Conservation (phyloP, 2,113 vertebrate species). For the Aphyosemion australe region DNA sequence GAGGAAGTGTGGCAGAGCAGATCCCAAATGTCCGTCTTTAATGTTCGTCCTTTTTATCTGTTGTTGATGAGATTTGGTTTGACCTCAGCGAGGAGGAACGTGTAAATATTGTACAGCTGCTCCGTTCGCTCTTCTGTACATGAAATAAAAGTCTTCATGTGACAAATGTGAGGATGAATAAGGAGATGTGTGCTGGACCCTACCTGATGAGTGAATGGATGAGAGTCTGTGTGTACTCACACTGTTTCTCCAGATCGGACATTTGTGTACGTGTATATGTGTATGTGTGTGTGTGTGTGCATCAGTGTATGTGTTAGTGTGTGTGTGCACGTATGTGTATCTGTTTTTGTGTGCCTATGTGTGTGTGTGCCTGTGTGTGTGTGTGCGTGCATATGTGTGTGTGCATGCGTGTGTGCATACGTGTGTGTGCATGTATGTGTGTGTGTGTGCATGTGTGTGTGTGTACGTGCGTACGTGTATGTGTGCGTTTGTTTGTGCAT, state of each 20-base stretch:
- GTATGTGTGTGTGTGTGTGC: too few species aligned
- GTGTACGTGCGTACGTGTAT: background rate
- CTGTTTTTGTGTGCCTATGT: too few species aligned
- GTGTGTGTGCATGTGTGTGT: too few species aligned
- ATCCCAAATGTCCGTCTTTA: constrained; percentile 74
- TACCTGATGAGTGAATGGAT: background rate
- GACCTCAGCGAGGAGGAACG: constrained; percentile 54
- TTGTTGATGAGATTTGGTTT: constrained; percentile 75
- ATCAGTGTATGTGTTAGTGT: too few species aligned
- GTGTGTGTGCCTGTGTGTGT: too few species aligned
- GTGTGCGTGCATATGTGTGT: background rate
- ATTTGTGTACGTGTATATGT: background rate
- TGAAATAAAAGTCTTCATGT: constrained; percentile 77
- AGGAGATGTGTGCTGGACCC: constrained; percentile 14
- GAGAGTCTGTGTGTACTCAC: too few species aligned
- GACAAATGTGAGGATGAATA: constrained; percentile 44
- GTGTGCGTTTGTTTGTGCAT: background rate
- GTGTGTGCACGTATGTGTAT: too few species aligned
- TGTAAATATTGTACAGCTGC: constrained; percentile 83
- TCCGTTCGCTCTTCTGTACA: constrained; percentile 76
- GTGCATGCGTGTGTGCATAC: too few species aligned
- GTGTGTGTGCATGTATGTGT: too few species aligned
- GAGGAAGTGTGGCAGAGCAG: constrained; percentile 62
- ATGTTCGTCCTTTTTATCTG: constrained; percentile 74
- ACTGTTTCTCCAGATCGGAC: too few species aligned